Evolutionary conservation across 2,113 vertebrate species (phyloP), one percentile per base, ranked within the genome.

Genomic region (Falco punctatus): DNA sequence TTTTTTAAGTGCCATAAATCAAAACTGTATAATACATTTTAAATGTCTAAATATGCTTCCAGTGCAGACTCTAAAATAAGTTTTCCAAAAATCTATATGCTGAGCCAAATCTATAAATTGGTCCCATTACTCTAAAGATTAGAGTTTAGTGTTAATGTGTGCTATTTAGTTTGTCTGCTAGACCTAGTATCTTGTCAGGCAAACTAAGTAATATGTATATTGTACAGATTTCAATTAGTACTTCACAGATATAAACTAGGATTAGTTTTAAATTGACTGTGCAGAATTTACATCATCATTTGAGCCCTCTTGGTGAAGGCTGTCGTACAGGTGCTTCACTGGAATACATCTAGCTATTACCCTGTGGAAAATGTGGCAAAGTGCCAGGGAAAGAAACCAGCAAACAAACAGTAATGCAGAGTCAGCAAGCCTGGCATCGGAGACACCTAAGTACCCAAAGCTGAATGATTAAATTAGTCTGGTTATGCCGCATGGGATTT

Each of bases 251-350:
- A 91, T 15, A 66, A 77, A 71, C 7, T 1, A 51, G 42, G 55
- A 69, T 82, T 87, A 35, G 26, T 86, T 93, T 87, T 30, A 59
- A 89, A 96, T 55, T 0, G 0, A 28, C 69, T 48, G 57, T 38
- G 49, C 32, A 87, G 44, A 79, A 79, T 86, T 85, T 77, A 59
- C 57, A 46, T 54, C n/a, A 44, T 10, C n/a, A 38, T 79, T 64
- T 51, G 33, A 71, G 42, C 79, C 70, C 55, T 92, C 69, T 75
- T 75, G 48, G 54, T 87, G 97, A 97, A 95, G 42, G 51, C 2
- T 73, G 30, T 70, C 94, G 85, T 91, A 92, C 71, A 94, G 86
- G 83, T 74, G 64, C 74, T 96, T 96, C 94, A 71, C 59, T 86
- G 91, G 70, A 32, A 30, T 35, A 94, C 27, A 81, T 77, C 85